phyloP scores from a whole-genome alignment of 2,113 vertebrate species.

The Eublepharis macularius region DNA sequence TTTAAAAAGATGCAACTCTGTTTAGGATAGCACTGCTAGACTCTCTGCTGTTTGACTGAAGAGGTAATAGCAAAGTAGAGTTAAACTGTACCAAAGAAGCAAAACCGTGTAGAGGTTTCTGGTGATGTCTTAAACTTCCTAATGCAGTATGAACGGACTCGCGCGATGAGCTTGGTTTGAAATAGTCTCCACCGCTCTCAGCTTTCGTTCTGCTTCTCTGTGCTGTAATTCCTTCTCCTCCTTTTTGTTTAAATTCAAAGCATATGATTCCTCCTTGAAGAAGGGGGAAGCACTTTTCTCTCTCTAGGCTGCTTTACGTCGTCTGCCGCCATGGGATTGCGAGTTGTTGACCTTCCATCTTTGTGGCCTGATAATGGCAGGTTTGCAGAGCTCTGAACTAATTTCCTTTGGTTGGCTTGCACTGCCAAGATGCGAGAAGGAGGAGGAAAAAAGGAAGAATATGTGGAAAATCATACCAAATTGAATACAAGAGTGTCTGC shows the following conservation, averaged over 20 bases:
- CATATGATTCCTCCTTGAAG: neutral
- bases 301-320: slow-evolving; percentile 15
- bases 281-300: slow-evolving; percentile 25
- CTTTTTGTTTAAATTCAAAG: neutral
- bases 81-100: neutral
- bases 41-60: too few relatives aligned
- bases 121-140: neutral
- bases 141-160: neutral
- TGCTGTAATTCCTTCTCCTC: neutral
- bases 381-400: slow-evolving; percentile 59
- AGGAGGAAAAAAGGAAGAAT: slow-evolving; percentile 52
- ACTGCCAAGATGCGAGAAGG: slow-evolving; percentile 75
- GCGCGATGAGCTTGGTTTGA: neutral
- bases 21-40: too few relatives aligned
- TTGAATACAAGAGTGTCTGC: slow-evolving; percentile 75
- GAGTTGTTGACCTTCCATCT: slow-evolving; percentile 42
- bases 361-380: slow-evolving; percentile 62
- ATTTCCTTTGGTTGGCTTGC: slow-evolving; percentile 60
- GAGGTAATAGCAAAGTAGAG: neutral
- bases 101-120: neutral
- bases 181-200: neutral
- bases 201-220: neutral
- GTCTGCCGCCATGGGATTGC: slow-evolving; percentile 43
- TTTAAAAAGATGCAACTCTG: too few relatives aligned
- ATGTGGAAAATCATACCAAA: slow-evolving; percentile 63